Evolutionary conservation across 2,888 invertebrate species (phyloP).

Genomic region (Zeuzera pyrina): DNA sequence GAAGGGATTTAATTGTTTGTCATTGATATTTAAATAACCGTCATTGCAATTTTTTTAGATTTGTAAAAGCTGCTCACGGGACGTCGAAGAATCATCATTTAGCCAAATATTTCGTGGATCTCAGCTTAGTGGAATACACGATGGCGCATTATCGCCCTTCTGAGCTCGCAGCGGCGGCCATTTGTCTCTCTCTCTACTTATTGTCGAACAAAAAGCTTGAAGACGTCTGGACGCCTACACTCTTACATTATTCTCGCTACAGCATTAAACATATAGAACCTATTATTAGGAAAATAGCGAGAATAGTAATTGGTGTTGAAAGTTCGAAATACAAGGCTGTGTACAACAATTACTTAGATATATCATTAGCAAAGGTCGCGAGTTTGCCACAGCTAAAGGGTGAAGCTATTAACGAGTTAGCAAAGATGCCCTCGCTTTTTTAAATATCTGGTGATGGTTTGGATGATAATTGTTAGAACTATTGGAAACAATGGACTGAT

Average conservation of each 20-base stretch:
- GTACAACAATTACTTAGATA: constrained; percentile 75
- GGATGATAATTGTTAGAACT: too few species aligned
- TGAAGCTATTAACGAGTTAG: constrained; percentile 37
- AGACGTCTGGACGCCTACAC: constrained; percentile 80
- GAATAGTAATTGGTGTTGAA: constrained; percentile 78
- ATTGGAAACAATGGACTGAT: too few species aligned
- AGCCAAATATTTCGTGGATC: constrained; percentile 93
- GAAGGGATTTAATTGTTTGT: too few species aligned
- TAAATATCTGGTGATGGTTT: too few species aligned
- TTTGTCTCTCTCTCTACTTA: constrained; percentile 78
- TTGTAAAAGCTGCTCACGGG: constrained; percentile 75
- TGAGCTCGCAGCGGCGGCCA: constrained; percentile 84
- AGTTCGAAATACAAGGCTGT: constrained; percentile 80
- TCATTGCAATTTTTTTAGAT: constrained; percentile 67
- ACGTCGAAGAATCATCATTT: constrained; percentile 78
- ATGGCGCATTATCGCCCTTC: constrained; percentile 88
- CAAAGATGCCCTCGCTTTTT: constrained; percentile 22
- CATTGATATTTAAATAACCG: too few species aligned
- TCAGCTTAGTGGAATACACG: constrained; percentile 85
- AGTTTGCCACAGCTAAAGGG: constrained; percentile 75
- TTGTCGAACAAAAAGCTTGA: constrained; percentile 64
- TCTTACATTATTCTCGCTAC: constrained; percentile 85
- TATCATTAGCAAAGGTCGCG: constrained; percentile 77
- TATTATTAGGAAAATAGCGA: constrained; percentile 79
- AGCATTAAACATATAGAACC: constrained; percentile 77